Evolutionary conservation across 2,888 invertebrate species (phyloP), one percentile per base, ranked within the genome.

Genomic region (Amiota mariae): DNA sequence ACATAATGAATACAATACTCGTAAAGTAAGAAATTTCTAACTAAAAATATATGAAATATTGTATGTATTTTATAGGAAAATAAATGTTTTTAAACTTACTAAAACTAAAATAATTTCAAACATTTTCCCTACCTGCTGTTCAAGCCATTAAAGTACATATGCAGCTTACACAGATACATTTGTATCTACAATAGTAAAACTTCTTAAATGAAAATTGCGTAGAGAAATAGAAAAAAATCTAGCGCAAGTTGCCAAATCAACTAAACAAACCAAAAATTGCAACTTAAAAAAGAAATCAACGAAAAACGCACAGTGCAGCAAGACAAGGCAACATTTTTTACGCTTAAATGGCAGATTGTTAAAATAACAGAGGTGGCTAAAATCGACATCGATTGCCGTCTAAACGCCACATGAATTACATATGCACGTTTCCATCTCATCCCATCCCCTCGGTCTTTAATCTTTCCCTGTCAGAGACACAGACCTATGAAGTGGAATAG

Each of bases 321-420:
- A 84, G 85, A 83, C 82, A 81, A 85, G 85, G 85, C 85, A 85
- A 85, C 85, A 85, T 84, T 84, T 85, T 85, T 85, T 85, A 84
- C 85, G 85, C 85, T 84, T 84, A 84, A 84, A 84, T 84, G 83
- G 85, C 85, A 85, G 85, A 84, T 84, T 84, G 83, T 84, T 84
- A 84, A 84, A 84, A 84, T 84, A 84, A 84, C 83, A 84, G 83
- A 84, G 83, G 83, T 84, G 83, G 83, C 83, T 56, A 46, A 70
- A 68, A 68, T 54, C 67, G 67, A 68, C 51, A 68, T 51, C 67
- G 51, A 51, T 68, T 68, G 67, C 67, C 51, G 67, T n/a, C 67
- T 68, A 68, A 83, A 82, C 82, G 85, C 85, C 82, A 83, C 82
- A 68, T 68, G 67, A 68, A 68, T 68, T 68, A 68, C 67, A 68